Evolutionary conservation across 2,113 vertebrate species (phyloP).

Genomic region (Polypterus bichir): DNA sequence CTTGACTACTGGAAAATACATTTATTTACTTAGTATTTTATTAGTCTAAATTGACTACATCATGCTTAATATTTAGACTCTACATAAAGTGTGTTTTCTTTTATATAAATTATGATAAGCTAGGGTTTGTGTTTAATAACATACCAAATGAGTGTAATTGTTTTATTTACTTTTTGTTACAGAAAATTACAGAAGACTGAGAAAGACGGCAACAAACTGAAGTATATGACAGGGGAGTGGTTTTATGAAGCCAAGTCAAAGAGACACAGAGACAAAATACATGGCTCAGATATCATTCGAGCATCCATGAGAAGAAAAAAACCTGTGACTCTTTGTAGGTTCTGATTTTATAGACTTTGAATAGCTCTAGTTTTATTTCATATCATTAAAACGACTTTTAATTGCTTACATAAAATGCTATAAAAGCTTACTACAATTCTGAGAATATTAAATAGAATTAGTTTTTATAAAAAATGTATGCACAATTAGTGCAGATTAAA

Average conservation of each 20-base stretch:
- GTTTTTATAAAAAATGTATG: no score
- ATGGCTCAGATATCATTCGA: slow-evolving; percentile 75
- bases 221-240: slow-evolving; percentile 86
- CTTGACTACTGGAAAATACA: no score
- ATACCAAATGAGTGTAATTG: background rate
- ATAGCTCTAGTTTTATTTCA: no score
- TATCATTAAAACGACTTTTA: background rate
- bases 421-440: no score
- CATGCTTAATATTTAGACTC: no score
- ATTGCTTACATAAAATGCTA: background rate
- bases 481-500: no score
- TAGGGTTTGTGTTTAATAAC: no score
- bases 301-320: slow-evolving; percentile 66
- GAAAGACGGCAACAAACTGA: slow-evolving; percentile 54
- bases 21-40: no score
- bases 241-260: slow-evolving; percentile 85
- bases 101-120: no score
- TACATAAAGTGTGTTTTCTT: no score
- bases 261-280: slow-evolving; percentile 73
- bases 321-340: slow-evolving; percentile 52
- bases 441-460: no score
- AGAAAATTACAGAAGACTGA: slow-evolving; percentile 65
- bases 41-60: no score
- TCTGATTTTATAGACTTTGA: background rate
- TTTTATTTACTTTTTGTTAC: slow-evolving; percentile 11